Conservation (phyloP, 2,888 invertebrate species). For the Uloborus plumipes region DNA sequence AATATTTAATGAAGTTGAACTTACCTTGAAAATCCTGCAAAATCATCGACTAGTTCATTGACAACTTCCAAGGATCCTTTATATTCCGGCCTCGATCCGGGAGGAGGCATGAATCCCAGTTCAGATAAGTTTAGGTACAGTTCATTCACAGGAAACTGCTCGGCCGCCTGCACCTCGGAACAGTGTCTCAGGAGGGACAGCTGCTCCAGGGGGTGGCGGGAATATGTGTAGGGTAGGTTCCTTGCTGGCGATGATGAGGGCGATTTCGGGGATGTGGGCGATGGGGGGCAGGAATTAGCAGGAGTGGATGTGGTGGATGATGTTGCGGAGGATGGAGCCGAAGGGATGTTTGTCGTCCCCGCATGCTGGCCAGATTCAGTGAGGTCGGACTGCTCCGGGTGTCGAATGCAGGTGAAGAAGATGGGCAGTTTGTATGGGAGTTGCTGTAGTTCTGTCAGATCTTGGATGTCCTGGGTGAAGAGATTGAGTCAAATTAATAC, state of each 20-base stretch:
- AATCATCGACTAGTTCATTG: slow-evolving; percentile 54
- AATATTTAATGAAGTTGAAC: too few relatives aligned
- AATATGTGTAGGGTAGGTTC: slow-evolving; percentile 38
- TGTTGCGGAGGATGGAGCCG: slow-evolving; percentile 10
- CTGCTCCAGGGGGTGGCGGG: slow-evolving; percentile 55
- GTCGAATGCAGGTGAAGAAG: slow-evolving; percentile 50
- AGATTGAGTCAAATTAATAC: background rate
- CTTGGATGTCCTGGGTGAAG: slow-evolving; percentile 39
- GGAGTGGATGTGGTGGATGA: slow-evolving; percentile 34
- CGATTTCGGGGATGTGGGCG: slow-evolving; percentile 1
- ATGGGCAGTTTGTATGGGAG: slow-evolving; percentile 45
- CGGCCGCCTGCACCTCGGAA: slow-evolving; percentile 47
- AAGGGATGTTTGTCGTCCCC: background rate
- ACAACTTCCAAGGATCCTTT: slow-evolving; percentile 53
- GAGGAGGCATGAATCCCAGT: slow-evolving; percentile 30
- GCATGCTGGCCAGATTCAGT: slow-evolving; percentile 62
- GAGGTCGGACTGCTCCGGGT: slow-evolving; percentile 51
- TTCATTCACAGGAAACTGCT: slow-evolving; percentile 32
- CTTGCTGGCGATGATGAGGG: slow-evolving; percentile 13
- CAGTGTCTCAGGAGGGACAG: slow-evolving; percentile 47
- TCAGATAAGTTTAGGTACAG: slow-evolving; percentile 31
- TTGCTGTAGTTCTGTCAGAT: slow-evolving; percentile 41
- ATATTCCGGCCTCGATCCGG: slow-evolving; percentile 52
- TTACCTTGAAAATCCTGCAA: slow-evolving; percentile 41
- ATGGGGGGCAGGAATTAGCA: slow-evolving; percentile 8